Evolutionary conservation across 2,113 vertebrate species (phyloP), one percentile per base, ranked within the genome.

Genomic region (Bubalus kerabau): DNA sequence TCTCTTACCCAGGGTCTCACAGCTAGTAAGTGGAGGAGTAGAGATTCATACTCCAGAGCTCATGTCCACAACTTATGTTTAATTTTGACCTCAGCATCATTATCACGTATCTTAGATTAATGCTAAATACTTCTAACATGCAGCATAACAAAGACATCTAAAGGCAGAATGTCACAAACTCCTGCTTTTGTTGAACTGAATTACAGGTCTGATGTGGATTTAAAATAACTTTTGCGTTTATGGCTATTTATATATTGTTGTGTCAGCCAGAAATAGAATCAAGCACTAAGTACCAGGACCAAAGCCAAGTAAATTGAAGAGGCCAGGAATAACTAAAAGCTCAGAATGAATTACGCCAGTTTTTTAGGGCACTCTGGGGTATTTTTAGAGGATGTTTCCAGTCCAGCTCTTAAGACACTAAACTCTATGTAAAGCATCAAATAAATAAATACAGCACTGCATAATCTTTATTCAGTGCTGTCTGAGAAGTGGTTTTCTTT

Each of bases 221-320:
- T 97, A 98, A 98, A 98, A 93, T 90, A 91, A 80, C 62, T 88
- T 88, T 93, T 87, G 76, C 57, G 9, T 97, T 97, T 98, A 85
- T 96, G 95, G 95, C 43, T 95, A 46, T 97, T 98, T 98, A 94
- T 98, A 86, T 94, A 95, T 96, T 97, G 91, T 96, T 95, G 46
- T 96, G 96, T 97, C 86, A 98, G 48, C 48, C 94, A 98, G 97
- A 98, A 98, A 97, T 46, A 97, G 52, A 98, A 98, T 30, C 57
- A 24, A 90, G 64, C 86, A 93, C 97, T 97, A 88, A 62, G 91
- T 92, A 87, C 95, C 88, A 85, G 96, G 94, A 97, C 92, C 88
- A 96, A 98, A 98, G 92, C 90, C 97, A 98, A 97, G 85, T 91
- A 91, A 98, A 97, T 17, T 74, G 78, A 97, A 95, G 62, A 92